These are phyloP conservation scores for Aegithalos caudatus DNA, from an alignment of 2,113 vertebrate genomes.

Conservation along the genomic window DNA sequence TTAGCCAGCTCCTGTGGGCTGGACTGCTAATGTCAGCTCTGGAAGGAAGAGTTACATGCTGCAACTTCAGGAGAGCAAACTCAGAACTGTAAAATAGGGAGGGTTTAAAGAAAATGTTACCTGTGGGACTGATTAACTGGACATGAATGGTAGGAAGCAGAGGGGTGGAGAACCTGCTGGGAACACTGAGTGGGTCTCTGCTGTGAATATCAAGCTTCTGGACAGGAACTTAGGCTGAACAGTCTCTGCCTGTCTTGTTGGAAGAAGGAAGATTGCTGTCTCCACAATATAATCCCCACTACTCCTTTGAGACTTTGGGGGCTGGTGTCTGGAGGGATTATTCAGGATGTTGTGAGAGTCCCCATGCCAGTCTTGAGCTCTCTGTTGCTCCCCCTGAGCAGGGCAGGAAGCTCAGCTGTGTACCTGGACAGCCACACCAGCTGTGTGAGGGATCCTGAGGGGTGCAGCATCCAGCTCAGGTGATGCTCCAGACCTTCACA, in stretches of 20 bases:
- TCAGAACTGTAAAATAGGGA: neutral
- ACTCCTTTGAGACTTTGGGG: neutral
- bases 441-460: rapidly evolving
- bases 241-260: neutral
- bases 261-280: neutral
- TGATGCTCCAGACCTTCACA: neutral
- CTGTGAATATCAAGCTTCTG: neutral
- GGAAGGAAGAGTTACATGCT: neutral
- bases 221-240: neutral
- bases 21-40: neutral
- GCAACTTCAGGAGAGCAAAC: neutral
- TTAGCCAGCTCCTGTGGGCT: neutral
- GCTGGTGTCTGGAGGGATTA: neutral
- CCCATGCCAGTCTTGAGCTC: neutral
- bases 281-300: neutral
- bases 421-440: neutral
- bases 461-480: neutral
- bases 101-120: neutral
- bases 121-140: neutral
- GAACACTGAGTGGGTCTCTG: neutral
- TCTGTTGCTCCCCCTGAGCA: neutral
- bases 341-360: neutral
- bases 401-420: neutral
- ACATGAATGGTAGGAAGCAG: neutral
- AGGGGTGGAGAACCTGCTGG: neutral